Evolutionary conservation across 2,797 vertebrate genomes (phyloP).

Genomic region (Nothura maculosa): DNA sequence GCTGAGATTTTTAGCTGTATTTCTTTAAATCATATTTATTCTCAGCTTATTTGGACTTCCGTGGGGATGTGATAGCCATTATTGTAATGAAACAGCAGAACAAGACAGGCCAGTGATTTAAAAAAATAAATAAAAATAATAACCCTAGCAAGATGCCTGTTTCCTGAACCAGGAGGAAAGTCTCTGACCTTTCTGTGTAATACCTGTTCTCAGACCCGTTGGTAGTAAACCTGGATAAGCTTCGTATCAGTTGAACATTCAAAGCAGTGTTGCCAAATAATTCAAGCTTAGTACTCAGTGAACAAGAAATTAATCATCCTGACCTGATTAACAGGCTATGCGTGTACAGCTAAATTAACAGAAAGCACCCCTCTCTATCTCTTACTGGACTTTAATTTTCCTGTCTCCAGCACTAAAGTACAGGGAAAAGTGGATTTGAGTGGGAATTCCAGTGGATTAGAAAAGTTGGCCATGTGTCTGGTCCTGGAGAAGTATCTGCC

Average conservation of each 20-base stretch:
- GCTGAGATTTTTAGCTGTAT: rapidly evolving
- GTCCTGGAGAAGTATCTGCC: background rate
- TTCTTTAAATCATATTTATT: background rate
- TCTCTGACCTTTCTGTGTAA: background rate
- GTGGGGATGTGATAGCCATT: background rate
- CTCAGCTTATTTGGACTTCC: background rate
- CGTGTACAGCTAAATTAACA: background rate
- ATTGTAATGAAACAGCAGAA: background rate
- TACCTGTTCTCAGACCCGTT: background rate
- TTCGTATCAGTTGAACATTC: background rate
- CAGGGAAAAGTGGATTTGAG: background rate
- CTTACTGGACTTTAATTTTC: background rate
- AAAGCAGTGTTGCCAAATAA: background rate
- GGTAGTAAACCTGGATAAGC: background rate
- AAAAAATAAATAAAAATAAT: background rate
- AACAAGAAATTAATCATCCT: background rate
- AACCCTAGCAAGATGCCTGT: background rate
- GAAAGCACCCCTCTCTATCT: background rate
- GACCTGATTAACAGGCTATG: background rate
- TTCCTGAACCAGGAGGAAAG: background rate
- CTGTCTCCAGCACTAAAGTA: background rate
- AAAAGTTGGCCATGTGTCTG: background rate
- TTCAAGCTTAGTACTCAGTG: background rate
- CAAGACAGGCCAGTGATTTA: background rate
- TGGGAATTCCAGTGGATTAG: background rate